Base-by-base conservation (phyloP, 2,113 vertebrate species). In the Elgaria multicarinata region DNA sequence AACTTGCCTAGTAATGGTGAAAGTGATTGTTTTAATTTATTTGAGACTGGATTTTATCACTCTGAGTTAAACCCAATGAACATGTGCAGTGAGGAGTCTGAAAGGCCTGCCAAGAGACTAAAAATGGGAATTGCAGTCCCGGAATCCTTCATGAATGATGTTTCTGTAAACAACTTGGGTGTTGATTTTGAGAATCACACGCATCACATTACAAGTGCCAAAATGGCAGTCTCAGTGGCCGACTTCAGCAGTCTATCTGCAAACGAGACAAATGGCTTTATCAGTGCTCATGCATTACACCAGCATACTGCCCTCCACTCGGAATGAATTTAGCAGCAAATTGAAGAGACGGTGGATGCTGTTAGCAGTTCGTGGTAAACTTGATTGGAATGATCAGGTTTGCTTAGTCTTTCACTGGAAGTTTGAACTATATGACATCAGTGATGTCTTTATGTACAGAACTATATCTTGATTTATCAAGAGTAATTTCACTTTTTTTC, bases 381-480 rank as follows among this genome's bases (percentile, higher is more conserved):
- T 97, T 97, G 97, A 97, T 96, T 95, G 88, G 92, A 95, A 79
- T 93, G 93, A 92, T 97, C 97, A 97, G 94, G 95, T 97, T 97
- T 98, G 98, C 98, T 90, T 98, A 98, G 98, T 98, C 98, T 98
- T 99, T 98, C 98, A 99, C 98, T 98, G 98, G 98, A 98, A 98
- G 97, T 98, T 97, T 95, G 96, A 98, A 98, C 97, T 96, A 96
- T 99, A 99, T 99, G 99, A 99, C 99, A 99, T 99, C 99, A 99
- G 98, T 99, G 99, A 99, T 99, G 99, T 99, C 99, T 98, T 97
- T 97, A 96, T 98, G 98, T 99, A 98, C 98, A 99, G 98, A 99
- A 98, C 98, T 98, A 98, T 99, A 98, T 99, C 99, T 99, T 99
- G 99, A 98, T 99, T 99, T 99, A 98, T 98, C 99, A 99, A 99